Conservation (phyloP, 2,113 vertebrate species). For the Dicaeum eximium region DNA sequence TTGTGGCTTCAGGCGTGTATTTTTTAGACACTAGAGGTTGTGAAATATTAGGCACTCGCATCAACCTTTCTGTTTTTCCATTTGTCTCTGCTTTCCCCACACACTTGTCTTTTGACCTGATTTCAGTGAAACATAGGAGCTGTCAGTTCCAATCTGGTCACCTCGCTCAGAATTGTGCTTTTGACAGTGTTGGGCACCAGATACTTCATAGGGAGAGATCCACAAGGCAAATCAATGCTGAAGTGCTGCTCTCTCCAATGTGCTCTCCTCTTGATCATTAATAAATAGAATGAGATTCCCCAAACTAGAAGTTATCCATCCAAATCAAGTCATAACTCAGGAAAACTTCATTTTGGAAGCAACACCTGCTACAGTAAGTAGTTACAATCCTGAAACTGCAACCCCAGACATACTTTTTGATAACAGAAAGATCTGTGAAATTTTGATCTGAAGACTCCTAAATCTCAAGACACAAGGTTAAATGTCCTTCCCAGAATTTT, state of each 20-base stretch:
- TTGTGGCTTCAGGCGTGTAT: not conserved
- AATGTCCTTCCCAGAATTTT: not conserved
- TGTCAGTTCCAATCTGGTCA: constrained; percentile 51
- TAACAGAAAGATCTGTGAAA: not conserved
- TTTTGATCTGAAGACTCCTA: not conserved
- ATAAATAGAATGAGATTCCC: not conserved
- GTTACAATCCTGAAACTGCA: not conserved
- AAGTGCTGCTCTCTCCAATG: not conserved
- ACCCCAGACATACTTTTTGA: not conserved
- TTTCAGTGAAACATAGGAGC: constrained; percentile 30
- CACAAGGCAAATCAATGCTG: not conserved
- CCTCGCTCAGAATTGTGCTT: not conserved
- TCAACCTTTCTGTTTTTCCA: constrained; percentile 16
- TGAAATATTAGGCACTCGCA: constrained; percentile 20
- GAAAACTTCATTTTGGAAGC: not conserved
- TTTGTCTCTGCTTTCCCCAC: constrained; percentile 36
- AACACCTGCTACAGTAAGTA: not conserved
- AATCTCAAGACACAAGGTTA: not conserved
- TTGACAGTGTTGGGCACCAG: not conserved
- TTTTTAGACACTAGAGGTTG: not conserved
- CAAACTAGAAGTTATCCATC: not conserved
- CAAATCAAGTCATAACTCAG: not conserved
- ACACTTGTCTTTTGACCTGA: constrained; percentile 58
- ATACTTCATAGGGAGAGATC: not conserved
- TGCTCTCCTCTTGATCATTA: not conserved